Evolutionary conservation across 2,797 vertebrate species (phyloP).

Genomic region (Dicrostonyx torquatus): DNA sequence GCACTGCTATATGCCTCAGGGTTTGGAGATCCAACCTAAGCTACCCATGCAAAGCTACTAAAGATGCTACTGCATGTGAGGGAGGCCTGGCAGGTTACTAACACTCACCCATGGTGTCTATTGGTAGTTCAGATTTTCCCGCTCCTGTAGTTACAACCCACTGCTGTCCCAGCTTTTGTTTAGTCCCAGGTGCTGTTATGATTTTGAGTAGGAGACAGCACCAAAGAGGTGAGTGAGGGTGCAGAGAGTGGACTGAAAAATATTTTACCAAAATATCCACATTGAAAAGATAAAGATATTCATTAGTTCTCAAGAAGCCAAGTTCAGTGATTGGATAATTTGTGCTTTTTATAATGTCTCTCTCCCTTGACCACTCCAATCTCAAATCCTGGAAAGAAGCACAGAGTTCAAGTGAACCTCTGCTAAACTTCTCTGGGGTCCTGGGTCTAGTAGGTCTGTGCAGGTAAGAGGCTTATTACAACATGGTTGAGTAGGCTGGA

Average conservation of each 20-base stretch:
- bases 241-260: neutral
- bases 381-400: slow-evolving; percentile 6
- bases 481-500: neutral
- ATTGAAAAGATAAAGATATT: slow-evolving; percentile 37
- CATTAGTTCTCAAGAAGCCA: neutral
- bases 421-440: slow-evolving; percentile 2
- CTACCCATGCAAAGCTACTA: neutral
- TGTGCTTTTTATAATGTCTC: neutral
- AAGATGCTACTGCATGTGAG: neutral
- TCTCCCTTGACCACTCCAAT: neutral
- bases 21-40: neutral
- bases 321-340: neutral
- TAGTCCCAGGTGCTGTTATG: neutral
- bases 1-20: neutral
- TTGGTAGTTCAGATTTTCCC: neutral
- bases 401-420: slow-evolving; percentile 24
- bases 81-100: neutral
- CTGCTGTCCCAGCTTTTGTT: slow-evolving; percentile 3
- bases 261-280: neutral
- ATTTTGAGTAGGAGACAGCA: slow-evolving; percentile 12
- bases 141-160: neutral
- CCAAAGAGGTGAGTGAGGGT: neutral
- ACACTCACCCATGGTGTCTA: neutral
- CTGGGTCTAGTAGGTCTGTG: slow-evolving; percentile 8
- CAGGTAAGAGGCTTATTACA: slow-evolving; percentile 52